These are phyloP conservation scores for Tadarida brasiliensis DNA, from an alignment of 2,797 vertebrate species.

Conservation along the genomic window DNA sequence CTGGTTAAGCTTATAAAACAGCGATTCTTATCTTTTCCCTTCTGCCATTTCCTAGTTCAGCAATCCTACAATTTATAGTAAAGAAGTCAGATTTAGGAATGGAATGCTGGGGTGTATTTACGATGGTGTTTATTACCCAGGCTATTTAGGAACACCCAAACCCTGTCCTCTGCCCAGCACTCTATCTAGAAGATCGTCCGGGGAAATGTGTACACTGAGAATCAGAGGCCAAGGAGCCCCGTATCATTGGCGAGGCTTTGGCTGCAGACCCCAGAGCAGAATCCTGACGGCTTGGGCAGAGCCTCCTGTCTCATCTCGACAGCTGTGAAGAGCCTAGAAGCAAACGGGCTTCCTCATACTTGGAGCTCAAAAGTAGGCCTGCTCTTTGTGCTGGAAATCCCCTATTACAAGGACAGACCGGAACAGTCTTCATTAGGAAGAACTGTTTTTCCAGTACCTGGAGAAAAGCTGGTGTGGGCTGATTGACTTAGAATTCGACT, in stretches of 20 bases:
- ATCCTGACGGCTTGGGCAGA: neutral
- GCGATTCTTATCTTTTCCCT: neutral
- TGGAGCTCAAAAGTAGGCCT: neutral
- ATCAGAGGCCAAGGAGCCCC: neutral
- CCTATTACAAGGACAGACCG: neutral
- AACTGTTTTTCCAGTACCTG: neutral
- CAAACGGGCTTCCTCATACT: neutral
- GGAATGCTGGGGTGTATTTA: neutral
- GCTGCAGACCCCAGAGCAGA: neutral
- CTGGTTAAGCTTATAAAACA: constrained; percentile 9
- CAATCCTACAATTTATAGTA: neutral
- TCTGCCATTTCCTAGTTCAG: constrained; percentile 19
- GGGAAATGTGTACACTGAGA: neutral
- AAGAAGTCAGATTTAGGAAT: neutral
- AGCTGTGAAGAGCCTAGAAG: neutral
- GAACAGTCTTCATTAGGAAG: neutral
- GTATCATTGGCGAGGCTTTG: neutral
- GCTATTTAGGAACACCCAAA: neutral
- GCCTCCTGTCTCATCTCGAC: neutral
- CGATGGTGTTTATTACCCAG: neutral
- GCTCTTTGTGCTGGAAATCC: neutral
- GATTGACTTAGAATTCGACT: neutral
- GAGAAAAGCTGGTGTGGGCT: neutral
- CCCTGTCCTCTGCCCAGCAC: neutral
- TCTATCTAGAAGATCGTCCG: neutral